These are phyloP conservation scores for Leptobrachium ailaonicum DNA, from an alignment of 2,113 vertebrate genomes.

Conservation along the genomic window DNA sequence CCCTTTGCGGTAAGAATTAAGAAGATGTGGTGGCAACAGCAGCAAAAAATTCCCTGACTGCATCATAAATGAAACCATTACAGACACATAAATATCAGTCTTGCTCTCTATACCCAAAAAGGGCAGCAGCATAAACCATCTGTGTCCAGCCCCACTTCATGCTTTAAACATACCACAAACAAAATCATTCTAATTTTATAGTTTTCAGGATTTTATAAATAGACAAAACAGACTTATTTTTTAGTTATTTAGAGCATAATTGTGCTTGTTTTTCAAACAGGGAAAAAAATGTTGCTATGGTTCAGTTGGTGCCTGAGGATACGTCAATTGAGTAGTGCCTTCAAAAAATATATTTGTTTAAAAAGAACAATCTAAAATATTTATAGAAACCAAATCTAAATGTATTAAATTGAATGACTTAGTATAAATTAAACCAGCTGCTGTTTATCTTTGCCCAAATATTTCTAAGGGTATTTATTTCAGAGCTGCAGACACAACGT, in stretches of 20 bases:
- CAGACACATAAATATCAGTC: too few species aligned
- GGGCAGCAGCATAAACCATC: too few species aligned
- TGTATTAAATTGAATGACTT: slow-evolving; percentile 24
- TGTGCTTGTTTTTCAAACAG: not conserved
- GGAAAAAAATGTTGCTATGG: not conserved
- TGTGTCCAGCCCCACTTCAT: too few species aligned
- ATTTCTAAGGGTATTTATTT: slow-evolving; percentile 3
- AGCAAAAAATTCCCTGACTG: too few species aligned
- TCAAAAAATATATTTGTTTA: slow-evolving; percentile 32
- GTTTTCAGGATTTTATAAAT: too few species aligned
- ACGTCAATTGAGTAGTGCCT: not conserved
- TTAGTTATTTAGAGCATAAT: not conserved
- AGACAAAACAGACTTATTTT: too few species aligned
- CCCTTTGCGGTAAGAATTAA: too few species aligned
- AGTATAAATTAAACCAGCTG: slow-evolving; percentile 25
- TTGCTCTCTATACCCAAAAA: too few species aligned
- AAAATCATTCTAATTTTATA: too few species aligned
- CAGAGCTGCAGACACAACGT: not conserved
- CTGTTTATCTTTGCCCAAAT: slow-evolving; percentile 24
- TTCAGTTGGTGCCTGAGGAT: not conserved
- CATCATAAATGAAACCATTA: too few species aligned
- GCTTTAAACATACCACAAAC: too few species aligned
- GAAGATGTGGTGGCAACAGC: too few species aligned
- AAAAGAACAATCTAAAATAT: slow-evolving; percentile 38
- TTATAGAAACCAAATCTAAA: slow-evolving; percentile 28